Base-by-base conservation (phyloP, 2,888 invertebrate species). In the Aphodius sticticus region DNA sequence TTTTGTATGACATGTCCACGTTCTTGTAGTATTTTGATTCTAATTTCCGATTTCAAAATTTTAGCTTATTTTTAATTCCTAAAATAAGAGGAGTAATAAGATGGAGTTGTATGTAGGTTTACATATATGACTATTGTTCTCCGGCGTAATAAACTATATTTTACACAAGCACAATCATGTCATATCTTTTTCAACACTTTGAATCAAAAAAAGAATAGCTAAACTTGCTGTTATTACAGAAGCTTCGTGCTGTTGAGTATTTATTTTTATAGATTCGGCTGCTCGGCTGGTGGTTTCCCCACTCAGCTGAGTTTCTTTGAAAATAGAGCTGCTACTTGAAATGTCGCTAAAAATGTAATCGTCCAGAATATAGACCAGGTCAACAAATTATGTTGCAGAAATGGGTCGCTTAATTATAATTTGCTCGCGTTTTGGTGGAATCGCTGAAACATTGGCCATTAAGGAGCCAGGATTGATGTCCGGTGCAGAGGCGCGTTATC, bases 351-450 rank as follows among this genome's bases (percentile, higher is more conserved):
- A 78, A 78, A 78, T 78, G 78, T 72, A 74, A 75, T 53, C 53
- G 53, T 53, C 53, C 53, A 69, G 70, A 69, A 78, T 75, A 53
- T 78, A 36, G 78, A 75, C 37, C 78, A 78, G 78, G 69, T 69
- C 78, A 69, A 78, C 78, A 78, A 78, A 69, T 78, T 69, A 36
- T 78, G 78, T 78, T 78, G 70, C 69, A 37, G 76, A 78, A 74
- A 74, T 38, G 70, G 78, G 78, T 78, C 78, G 69, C 2, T 53
- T 53, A 53, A 53, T 53, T 53, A 53, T 53, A 53, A 53, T 53
- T 53, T 53, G 53, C 53, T 53, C 53, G 53, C 53, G 12, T 53
- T 53, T 53, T 5, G 53, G 2, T 53, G 9, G 53, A 53, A 53
- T 53, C 53, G 53, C 12, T 53, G 53, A 53, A 53, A 53, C 53